Conservation (phyloP, 2,888 invertebrate species). For the Clistopyga incitator region DNA sequence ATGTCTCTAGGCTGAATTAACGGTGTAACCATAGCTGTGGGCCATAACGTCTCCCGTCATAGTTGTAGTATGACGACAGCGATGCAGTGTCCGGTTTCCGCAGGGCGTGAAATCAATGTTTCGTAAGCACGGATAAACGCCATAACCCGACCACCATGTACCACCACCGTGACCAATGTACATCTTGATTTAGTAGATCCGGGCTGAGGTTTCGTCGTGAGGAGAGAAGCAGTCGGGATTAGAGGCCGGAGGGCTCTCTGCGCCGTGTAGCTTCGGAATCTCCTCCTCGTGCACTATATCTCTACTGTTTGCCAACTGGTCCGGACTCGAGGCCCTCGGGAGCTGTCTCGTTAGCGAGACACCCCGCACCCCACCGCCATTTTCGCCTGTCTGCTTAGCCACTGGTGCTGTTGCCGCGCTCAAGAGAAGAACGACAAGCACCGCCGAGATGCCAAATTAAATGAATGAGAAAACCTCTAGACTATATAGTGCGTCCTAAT, state of each 20-base stretch:
- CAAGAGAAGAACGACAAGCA: slow-evolving; percentile 63
- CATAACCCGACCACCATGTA: slow-evolving; percentile 77
- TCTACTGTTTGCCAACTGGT: slow-evolving; percentile 50
- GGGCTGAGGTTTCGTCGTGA: slow-evolving; percentile 67
- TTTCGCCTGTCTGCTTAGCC: slow-evolving; percentile 53
- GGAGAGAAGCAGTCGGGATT: slow-evolving; percentile 64
- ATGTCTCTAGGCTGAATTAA: slow-evolving; percentile 7
- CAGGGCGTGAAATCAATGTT: slow-evolving; percentile 84
- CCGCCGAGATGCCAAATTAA: slow-evolving; percentile 32
- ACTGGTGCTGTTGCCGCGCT: slow-evolving; percentile 8
- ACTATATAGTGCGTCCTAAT: slow-evolving; percentile 75
- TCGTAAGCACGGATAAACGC: slow-evolving; percentile 82
- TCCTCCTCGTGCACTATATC: background rate
- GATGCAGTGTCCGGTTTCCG: slow-evolving; percentile 67
- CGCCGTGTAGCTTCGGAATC: background rate
- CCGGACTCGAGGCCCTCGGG: slow-evolving; percentile 73
- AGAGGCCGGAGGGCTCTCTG: slow-evolving; percentile 6
- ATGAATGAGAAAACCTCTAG: slow-evolving; percentile 27
- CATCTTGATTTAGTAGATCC: slow-evolving; percentile 84
- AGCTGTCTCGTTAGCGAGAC: slow-evolving; percentile 84
- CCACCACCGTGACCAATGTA: slow-evolving; percentile 83
- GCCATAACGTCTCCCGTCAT: background rate
- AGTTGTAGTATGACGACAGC: background rate
- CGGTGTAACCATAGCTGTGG: slow-evolving; percentile 11
- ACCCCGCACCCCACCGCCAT: slow-evolving; percentile 62